Evolutionary conservation across 2,797 vertebrate species (phyloP).

Genomic region (Etheostoma perlongum): DNA sequence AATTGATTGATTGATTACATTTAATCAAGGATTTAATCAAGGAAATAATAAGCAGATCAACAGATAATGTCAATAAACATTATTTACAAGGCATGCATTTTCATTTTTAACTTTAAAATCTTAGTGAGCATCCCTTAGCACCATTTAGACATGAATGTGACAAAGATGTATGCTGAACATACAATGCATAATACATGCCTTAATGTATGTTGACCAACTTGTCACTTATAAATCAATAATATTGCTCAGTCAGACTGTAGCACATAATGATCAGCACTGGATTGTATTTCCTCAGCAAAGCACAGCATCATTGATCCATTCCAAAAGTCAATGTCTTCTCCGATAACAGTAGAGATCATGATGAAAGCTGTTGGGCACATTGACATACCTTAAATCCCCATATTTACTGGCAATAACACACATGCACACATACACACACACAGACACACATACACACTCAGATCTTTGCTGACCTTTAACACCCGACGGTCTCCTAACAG

Average conservation of each 20-base stretch:
- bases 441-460: too few species aligned
- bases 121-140: background rate
- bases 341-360: background rate
- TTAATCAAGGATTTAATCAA: background rate
- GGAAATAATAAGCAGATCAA: background rate
- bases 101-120: background rate
- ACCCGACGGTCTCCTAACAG: slow-evolving; percentile 87
- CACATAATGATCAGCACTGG: background rate
- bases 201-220: background rate
- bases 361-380: background rate
- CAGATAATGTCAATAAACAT: background rate
- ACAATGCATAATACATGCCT: background rate
- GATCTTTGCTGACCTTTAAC: slow-evolving; percentile 73
- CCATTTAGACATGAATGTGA: background rate
- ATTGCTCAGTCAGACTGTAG: background rate
- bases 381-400: background rate
- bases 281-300: background rate
- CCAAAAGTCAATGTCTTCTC: too few species aligned
- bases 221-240: background rate
- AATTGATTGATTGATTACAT: background rate
- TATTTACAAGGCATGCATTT: background rate
- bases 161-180: background rate
- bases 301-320: background rate
- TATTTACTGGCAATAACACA: rapidly evolving
- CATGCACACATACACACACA: background rate